These are phyloP conservation scores for Cryptoprocta ferox DNA, from an alignment of 2,797 vertebrate species.

Conservation along the genomic window DNA sequence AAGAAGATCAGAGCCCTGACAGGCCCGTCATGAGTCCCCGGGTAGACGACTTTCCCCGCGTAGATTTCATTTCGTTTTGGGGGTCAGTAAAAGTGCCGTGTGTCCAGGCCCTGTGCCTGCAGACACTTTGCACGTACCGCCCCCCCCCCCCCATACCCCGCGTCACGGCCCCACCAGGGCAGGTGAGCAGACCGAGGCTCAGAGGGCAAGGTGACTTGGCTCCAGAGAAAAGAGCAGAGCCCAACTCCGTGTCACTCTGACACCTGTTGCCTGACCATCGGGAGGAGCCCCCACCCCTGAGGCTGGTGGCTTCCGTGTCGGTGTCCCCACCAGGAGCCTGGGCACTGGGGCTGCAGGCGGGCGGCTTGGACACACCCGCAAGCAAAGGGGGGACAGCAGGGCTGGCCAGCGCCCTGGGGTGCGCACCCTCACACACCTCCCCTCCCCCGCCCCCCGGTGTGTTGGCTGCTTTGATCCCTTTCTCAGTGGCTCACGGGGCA, in stretches of 20 bases:
- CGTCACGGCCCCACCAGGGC: fast-evolving
- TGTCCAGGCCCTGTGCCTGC: background rate
- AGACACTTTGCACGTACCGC: fast-evolving
- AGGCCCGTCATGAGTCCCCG: fast-evolving
- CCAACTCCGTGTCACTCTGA: background rate
- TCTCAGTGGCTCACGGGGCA: background rate
- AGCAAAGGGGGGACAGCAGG: background rate
- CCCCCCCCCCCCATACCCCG: fast-evolving
- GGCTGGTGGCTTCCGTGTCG: background rate
- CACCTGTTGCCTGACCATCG: background rate
- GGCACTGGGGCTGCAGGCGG: background rate
- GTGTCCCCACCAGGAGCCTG: background rate
- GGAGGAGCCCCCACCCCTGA: background rate
- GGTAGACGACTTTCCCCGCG: background rate
- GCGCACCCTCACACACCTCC: fast-evolving
- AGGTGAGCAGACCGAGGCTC: background rate
- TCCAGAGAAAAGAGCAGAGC: background rate
- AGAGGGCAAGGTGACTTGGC: fast-evolving
- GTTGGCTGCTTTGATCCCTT: background rate
- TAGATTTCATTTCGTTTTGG: background rate
- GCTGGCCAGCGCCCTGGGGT: fast-evolving
- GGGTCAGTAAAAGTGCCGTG: background rate
- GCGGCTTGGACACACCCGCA: fast-evolving
- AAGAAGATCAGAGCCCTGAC: background rate
- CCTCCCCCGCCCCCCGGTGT: no score